Conservation (phyloP, 2,888 invertebrate genomes). For the Ochropacha duplaris region DNA sequence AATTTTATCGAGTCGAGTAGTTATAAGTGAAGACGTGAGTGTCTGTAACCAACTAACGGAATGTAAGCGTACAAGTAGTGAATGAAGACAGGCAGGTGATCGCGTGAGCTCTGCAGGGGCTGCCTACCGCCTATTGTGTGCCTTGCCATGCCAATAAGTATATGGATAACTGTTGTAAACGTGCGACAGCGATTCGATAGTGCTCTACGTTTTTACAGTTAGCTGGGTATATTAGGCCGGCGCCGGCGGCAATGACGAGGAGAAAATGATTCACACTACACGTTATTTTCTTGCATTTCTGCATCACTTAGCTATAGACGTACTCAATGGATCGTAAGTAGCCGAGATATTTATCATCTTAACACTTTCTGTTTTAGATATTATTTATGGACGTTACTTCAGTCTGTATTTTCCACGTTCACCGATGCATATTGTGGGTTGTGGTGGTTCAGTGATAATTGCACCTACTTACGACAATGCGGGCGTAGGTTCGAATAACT, state of each 20-base stretch:
- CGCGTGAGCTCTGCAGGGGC: conserved; percentile 43
- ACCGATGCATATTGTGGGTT: too few relatives aligned
- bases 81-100: conserved; percentile 49
- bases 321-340: background rate
- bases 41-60: conserved; percentile 61
- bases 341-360: background rate
- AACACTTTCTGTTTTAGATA: background rate
- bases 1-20: conserved; percentile 36
- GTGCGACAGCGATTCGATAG: conserved; percentile 11
- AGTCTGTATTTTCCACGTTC: background rate
- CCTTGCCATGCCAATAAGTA: conserved; percentile 60
- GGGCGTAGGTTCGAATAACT: too few relatives aligned
- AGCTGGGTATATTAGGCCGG: conserved; percentile 46
- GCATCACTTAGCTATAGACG: background rate
- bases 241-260: conserved; percentile 20
- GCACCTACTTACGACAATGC: too few relatives aligned
- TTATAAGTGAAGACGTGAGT: conserved; percentile 55
- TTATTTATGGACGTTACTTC: background rate
- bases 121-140: conserved; percentile 55
- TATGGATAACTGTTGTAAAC: conserved; percentile 45
- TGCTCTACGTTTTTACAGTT: conserved; percentile 57
- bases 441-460: too few relatives aligned
- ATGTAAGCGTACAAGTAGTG: conserved; percentile 51
- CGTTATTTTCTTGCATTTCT: conserved; percentile 27
- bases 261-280: conserved; percentile 52